Percentiles rank a stretch among this genome's conserved stretches.
Conservation (phyloP, 2,113 vertebrate species). For the Recurvirostra avosetta region DNA sequence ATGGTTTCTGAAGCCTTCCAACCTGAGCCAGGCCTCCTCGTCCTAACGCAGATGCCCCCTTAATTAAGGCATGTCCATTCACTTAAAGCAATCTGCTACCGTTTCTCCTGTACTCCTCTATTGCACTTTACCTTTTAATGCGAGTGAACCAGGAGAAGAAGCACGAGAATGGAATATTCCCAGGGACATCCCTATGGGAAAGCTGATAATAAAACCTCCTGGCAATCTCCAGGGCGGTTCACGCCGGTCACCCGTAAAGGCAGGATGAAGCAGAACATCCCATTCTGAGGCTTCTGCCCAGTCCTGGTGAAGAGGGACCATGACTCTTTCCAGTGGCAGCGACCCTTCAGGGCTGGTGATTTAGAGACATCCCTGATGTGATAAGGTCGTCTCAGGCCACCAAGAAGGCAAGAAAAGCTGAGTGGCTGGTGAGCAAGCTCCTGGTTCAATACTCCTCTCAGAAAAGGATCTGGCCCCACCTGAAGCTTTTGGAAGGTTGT, state of each 20-base stretch:
- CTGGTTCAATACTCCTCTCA: slow-evolving; percentile 10
- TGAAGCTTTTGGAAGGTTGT: neutral
- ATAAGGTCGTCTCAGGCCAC: neutral
- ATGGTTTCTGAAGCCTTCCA: slow-evolving; percentile 50
- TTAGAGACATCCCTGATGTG: neutral
- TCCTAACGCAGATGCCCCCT: neutral
- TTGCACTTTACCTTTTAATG: slow-evolving; percentile 46
- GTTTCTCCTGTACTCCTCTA: slow-evolving; percentile 19
- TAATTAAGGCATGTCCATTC: neutral
- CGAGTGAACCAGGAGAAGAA: neutral
- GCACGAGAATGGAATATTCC: slow-evolving; percentile 42
- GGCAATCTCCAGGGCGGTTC: neutral
- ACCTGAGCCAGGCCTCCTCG: slow-evolving; percentile 4
- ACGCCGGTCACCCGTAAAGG: neutral
- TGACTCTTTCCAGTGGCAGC: neutral
- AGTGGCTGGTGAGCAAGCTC: slow-evolving; percentile 34
- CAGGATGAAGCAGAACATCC: slow-evolving; percentile 26
- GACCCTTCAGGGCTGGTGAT: slow-evolving; percentile 33
- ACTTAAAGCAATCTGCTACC: slow-evolving; percentile 48
- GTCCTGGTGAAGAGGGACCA: neutral
- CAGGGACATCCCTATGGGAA: neutral
- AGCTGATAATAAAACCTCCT: neutral
- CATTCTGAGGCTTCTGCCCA: slow-evolving; percentile 48
- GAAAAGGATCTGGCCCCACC: slow-evolving; percentile 21
- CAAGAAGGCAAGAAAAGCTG: slow-evolving; percentile 27